Percentiles rank a stretch among this genome's conserved stretches.
These are phyloP conservation scores for Syngnathus acus DNA, from an alignment of 2,797 vertebrate genomes.

Conservation along the genomic window DNA sequence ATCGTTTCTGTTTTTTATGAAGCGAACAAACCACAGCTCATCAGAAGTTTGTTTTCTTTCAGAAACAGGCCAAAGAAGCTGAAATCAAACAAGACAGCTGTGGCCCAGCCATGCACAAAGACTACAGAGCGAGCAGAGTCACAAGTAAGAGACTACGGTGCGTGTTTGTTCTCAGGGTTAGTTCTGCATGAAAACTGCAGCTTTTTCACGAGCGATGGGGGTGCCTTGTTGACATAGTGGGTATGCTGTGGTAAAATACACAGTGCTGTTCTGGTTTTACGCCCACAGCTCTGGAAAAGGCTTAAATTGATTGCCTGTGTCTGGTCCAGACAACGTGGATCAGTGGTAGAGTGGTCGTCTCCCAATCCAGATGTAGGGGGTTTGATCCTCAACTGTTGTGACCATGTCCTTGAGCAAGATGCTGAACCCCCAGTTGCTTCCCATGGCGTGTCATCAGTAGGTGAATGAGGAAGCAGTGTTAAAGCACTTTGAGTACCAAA, in stretches of 20 bases:
- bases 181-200: neutral
- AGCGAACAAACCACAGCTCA: slow-evolving; percentile 23
- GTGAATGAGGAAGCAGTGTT: no score
- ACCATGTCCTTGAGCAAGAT: no score
- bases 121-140: slow-evolving; percentile 59
- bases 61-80: slow-evolving; percentile 42
- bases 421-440: no score
- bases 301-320: neutral
- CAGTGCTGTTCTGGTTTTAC: neutral
- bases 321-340: no score
- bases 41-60: slow-evolving; percentile 39
- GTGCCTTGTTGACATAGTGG: neutral
- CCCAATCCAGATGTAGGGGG: no score
- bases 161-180: neutral
- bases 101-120: slow-evolving; percentile 65
- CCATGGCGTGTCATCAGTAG: no score
- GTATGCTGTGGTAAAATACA: neutral
- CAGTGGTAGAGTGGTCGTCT: no score
- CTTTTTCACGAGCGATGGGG: neutral
- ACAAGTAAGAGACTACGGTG: slow-evolving; percentile 54
- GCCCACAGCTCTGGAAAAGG: neutral
- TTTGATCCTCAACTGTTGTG: no score
- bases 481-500: no score
- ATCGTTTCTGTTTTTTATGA: slow-evolving; percentile 21
- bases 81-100: slow-evolving; percentile 24